A percentile compares a stretch with the other conserved stretches of the same genome.
Conservation (phyloP, 2,888 invertebrate genomes). For the Cecidostiba fungosa region DNA sequence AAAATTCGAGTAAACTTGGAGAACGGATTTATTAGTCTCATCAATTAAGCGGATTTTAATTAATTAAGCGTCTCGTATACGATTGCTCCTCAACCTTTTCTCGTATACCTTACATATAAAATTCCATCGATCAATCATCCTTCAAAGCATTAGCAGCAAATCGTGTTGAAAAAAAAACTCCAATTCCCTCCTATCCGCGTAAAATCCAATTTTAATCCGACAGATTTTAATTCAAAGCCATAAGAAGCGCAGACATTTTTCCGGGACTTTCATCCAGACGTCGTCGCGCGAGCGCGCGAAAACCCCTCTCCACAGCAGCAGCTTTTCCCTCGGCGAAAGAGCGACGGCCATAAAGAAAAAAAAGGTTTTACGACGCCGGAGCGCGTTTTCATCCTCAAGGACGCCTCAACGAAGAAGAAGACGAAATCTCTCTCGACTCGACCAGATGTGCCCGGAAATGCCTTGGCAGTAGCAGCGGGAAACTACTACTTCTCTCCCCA, state of each 20-base stretch:
- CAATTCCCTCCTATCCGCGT: neutral
- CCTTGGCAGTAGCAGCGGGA: conserved; percentile 36
- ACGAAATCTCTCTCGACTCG: conserved; percentile 41
- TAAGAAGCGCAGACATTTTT: conserved; percentile 26
- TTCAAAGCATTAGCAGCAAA: neutral
- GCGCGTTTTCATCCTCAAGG: conserved; percentile 59
- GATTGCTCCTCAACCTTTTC: neutral
- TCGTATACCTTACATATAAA: neutral
- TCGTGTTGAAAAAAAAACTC: neutral
- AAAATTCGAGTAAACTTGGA: neutral
- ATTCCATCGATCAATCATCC: neutral
- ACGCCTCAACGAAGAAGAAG: conserved; percentile 14
- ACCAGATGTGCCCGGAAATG: conserved; percentile 42
- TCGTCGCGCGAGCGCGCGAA: conserved; percentile 4
- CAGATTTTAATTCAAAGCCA: conserved; percentile 13
- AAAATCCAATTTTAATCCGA: conserved; percentile 16
- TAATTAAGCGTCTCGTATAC: neutral
- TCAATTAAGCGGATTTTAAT: neutral
- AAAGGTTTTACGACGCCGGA: conserved; percentile 59
- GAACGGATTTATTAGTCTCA: neutral
- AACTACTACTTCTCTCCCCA: conserved; percentile 34
- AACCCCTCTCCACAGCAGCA: neutral
- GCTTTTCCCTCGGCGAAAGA: conserved; percentile 8
- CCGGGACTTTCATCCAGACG: neutral
- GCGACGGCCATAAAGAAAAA: conserved; percentile 57